Percentiles rank a stretch among this genome's conserved stretches.
These are phyloP conservation scores for Cassiopea xamachana DNA, from an alignment of 30 jellyfish, hydroid and myxozoan genomes.

Conservation along the genomic window DNA sequence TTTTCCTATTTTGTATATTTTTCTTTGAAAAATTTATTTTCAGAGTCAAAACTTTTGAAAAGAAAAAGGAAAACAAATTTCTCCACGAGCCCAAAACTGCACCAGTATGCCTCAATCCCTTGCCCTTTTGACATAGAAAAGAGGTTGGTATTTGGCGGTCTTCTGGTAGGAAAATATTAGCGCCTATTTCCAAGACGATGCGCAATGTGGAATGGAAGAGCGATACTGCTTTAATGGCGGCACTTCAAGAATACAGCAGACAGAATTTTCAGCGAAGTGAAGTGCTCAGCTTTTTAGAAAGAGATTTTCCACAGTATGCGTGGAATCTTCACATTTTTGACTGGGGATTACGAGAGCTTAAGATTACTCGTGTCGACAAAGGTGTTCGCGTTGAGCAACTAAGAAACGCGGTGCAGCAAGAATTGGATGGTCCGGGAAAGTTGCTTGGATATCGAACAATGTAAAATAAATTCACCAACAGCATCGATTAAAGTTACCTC, in stretches of 20 bases:
- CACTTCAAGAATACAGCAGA: neutral
- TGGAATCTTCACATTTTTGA: constrained; percentile 36
- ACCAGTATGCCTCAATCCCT: constrained; percentile 39
- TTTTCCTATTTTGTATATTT: neutral
- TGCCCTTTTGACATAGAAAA: neutral
- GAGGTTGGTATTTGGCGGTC: neutral
- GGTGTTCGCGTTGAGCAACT: constrained; percentile 27
- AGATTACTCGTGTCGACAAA: constrained; percentile 15
- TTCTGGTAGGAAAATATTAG: neutral
- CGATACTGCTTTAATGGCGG: constrained; percentile 13
- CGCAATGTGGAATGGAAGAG: constrained; percentile 26
- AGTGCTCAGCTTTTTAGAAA: constrained; percentile 1
- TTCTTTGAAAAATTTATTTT: neutral
- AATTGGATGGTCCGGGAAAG: constrained; percentile 42
- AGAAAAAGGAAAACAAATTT: neutral
- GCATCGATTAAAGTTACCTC: constrained; percentile 23
- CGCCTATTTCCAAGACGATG: neutral
- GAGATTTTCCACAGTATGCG: constrained; percentile 34
- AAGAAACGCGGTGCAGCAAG: constrained; percentile 36
- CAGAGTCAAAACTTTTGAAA: neutral
- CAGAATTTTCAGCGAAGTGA: constrained; percentile 6
- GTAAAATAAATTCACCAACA: constrained; percentile 40
- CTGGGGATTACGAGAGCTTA: constrained; percentile 18
- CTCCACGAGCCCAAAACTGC: constrained; percentile 43
- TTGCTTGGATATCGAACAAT: constrained; percentile 48